phyloP scores from a whole-genome alignment of 2,113 vertebrate species.

The Elephas maximus region DNA sequence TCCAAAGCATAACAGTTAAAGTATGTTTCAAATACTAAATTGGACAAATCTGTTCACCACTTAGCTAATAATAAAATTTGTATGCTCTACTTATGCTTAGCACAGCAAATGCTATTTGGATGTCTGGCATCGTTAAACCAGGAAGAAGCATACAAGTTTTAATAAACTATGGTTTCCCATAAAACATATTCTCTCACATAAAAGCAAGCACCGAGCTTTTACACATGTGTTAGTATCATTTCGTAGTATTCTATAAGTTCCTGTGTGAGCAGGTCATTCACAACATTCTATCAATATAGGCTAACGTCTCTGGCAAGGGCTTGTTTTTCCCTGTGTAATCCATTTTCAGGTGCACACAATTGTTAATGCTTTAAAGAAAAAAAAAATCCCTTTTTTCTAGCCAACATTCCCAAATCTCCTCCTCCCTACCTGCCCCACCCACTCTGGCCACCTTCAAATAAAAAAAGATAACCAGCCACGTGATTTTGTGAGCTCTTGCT shows the following conservation, averaged over 20 bases:
- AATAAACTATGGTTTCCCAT: slow-evolving; percentile 85
- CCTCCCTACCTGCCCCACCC: slow-evolving; percentile 25
- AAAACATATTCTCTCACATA: slow-evolving; percentile 84
- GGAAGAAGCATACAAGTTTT: slow-evolving; percentile 83
- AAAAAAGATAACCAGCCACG: neutral
- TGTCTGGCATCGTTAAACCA: slow-evolving; percentile 85
- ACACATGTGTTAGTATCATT: slow-evolving; percentile 76
- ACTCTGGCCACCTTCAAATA: slow-evolving; percentile 9
- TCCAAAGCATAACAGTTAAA: slow-evolving; percentile 75
- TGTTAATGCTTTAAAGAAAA: slow-evolving; percentile 49
- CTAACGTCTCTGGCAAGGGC: slow-evolving; percentile 66
- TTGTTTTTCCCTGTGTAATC: slow-evolving; percentile 69
- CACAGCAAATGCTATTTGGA: slow-evolving; percentile 86
- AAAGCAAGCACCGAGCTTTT: slow-evolving; percentile 83
- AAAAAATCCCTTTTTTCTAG: slow-evolving; percentile 12
- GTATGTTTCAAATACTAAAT: slow-evolving; percentile 85
- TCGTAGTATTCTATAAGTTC: slow-evolving; percentile 79
- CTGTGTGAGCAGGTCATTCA: slow-evolving; percentile 76
- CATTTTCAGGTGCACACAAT: slow-evolving; percentile 31
- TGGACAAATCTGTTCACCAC: slow-evolving; percentile 85
- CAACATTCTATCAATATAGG: slow-evolving; percentile 73
- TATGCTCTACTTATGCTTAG: slow-evolving; percentile 86
- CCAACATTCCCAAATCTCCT: slow-evolving; percentile 49
- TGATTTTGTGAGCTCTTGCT: slow-evolving; percentile 33
- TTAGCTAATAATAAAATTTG: slow-evolving; percentile 81